Evolutionary conservation across 2,888 invertebrate genomes (phyloP), one percentile per base, ranked within the genome.

Genomic region (Drepanosiphum platanoidis): DNA sequence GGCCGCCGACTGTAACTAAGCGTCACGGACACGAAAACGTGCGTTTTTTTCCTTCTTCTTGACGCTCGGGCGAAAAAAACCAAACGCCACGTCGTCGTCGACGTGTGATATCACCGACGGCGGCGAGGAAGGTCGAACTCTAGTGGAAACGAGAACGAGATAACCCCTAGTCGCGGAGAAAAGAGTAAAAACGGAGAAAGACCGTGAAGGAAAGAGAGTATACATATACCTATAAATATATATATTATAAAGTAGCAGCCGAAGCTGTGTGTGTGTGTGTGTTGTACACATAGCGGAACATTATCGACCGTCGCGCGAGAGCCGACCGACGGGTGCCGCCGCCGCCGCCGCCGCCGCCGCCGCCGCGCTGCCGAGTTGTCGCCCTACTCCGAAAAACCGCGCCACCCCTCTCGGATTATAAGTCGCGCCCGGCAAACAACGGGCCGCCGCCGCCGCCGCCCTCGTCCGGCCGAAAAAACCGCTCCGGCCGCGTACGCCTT

Each of bases 291-390:
- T 42, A 27, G 42, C 72, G 66, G 66, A 83, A 83, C 83, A 66
- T 74, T 83, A 83, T 83, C 83, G 83, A 83, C 83, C 83, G 83
- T 32, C 72, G 82, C 72, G 71, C 30, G 42, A 46, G 46, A 61
- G 42, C 61, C 83, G 64, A 64, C 74, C 66, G 83, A 66, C 83
- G 74, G 83, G 74, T 72, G 82, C 81, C 82, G 72, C 58, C 27
- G 68, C 64, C 30, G 68, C 34, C 82, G 82, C 72, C 64, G 70
- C 66, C 36, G 39, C 30, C 42, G 78, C 46, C 68, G 46, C n/a
- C n/a, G n/a, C n/a, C 61, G 39, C 72, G 39, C 30, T 64, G 82
- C 72, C 72, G 72, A 58, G 71, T 58, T 61, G 58, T 71, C 61
- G 71, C 39, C 72, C 61, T 61, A 30, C 30, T 8, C 58, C 61